Evolutionary conservation across 2,797 vertebrate species (phyloP), one percentile per base, ranked within the genome.

Genomic region (Halcyon chelicuti): DNA sequence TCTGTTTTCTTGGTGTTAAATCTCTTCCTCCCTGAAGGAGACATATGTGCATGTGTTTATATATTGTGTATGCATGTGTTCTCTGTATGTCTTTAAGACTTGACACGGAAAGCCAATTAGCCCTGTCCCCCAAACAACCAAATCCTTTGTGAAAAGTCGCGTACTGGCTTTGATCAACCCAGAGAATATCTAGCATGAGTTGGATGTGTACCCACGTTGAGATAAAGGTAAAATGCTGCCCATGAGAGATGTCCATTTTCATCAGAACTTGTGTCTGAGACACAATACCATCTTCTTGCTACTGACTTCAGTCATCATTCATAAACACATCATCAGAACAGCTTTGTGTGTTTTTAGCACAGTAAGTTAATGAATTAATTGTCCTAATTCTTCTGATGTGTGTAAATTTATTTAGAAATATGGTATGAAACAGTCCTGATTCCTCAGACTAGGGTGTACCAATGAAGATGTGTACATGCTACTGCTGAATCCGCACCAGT

Each of bases 371-470:
- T 46, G 29, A 66, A 73, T 54, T 10, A 75, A 52, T 57, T 78
- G 66, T 49, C 37, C 54, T 61, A 10, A 33, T 42, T 84, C 39
- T 78, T 35, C 68, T 58, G 39, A 20, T 40, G 10, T 71, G 7
- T 63, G 26, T 68, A 40, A 79, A 82, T 68, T 85, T 89, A 68
- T 79, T 93, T 49, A 58, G 72, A 82, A 77, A 86, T 67, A 47
- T 1, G 13, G 18, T 61, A 52, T 61, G 11, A 68, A 68, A 44
- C 46, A 63, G 21, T 42, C 22, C 37, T 71, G 20, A 14, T 63
- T 92, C 52, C 66, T 96, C 40, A 88, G 57, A 19, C 14, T 17
- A 0, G 0, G 58, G 23, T 4, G 1, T n/a, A 51, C 37, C 20
- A 65, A 7, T 62, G 35, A 62, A 33, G 46, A 61, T 1, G 7